These are phyloP conservation scores for Podotricha telesiphe DNA, from an alignment of 2,888 invertebrate species.

Conservation along the genomic window DNA sequence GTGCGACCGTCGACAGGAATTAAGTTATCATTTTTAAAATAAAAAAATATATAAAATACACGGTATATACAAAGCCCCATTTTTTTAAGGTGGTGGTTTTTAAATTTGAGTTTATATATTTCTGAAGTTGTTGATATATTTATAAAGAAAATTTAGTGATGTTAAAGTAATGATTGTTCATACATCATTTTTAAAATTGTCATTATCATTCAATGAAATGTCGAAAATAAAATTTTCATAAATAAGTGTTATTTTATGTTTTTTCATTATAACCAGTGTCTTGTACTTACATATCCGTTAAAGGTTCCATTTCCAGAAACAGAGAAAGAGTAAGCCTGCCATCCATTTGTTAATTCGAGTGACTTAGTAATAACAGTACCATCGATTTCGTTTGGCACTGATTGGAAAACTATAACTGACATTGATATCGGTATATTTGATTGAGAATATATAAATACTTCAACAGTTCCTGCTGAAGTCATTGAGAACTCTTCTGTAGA, in stretches of 20 bases:
- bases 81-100: too few species aligned
- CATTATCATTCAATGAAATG: too few species aligned
- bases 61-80: too few species aligned
- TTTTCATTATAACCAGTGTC: too few species aligned
- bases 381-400: background rate
- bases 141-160: too few species aligned
- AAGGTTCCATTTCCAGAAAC: background rate
- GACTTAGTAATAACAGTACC: background rate
- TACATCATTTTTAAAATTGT: too few species aligned
- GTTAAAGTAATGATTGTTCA: too few species aligned
- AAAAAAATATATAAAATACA: too few species aligned
- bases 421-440: background rate
- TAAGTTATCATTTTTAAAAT: background rate
- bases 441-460: background rate
- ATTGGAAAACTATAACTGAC: constrained; percentile 6
- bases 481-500: background rate
- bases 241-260: too few species aligned
- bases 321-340: background rate
- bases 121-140: too few species aligned
- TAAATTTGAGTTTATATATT: too few species aligned
- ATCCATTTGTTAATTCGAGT: background rate
- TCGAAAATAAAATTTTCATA: too few species aligned
- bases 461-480: background rate
- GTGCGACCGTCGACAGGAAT: background rate
- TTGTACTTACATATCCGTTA: constrained; percentile 16